Evolutionary conservation across 2,797 vertebrate species (phyloP).

Genomic region (Channallabes apus): DNA sequence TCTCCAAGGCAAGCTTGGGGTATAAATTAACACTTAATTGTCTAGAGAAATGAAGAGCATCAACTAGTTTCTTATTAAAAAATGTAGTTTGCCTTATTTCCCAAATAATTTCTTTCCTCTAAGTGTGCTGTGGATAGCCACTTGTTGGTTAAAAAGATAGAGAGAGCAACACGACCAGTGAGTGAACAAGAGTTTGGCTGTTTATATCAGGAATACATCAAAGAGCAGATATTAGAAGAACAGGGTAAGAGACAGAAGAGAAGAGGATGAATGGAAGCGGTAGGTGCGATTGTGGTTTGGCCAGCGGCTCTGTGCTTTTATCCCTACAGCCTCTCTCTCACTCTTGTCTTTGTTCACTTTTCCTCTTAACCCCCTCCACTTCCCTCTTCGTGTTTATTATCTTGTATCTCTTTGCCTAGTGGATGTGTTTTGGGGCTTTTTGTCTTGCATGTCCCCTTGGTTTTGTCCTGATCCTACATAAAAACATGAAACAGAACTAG

Average conservation of each 20-base stretch:
- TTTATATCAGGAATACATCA: constrained; percentile 76
- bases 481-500: background rate
- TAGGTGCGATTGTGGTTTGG: constrained; percentile 65
- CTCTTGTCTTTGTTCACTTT: constrained; percentile 21
- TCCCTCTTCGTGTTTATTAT: background rate
- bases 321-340: constrained; percentile 33
- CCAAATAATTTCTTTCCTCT: background rate
- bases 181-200: constrained; percentile 55
- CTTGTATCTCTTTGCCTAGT: background rate
- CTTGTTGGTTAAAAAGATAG: constrained; percentile 24
- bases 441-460: background rate
- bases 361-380: background rate
- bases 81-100: background rate
- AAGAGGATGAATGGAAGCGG: constrained; percentile 71
- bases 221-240: constrained; percentile 56
- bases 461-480: background rate
- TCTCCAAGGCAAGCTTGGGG: background rate
- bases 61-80: background rate
- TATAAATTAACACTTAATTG: background rate
- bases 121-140: constrained; percentile 20
- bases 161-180: constrained; percentile 40
- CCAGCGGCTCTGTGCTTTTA: constrained; percentile 49
- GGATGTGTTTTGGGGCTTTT: background rate
- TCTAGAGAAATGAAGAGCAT: background rate
- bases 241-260: constrained; percentile 54